Evolutionary conservation across 2,113 vertebrate genomes (phyloP), one percentile per base, ranked within the genome.

Genomic region (Lepisosteus oculatus): DNA sequence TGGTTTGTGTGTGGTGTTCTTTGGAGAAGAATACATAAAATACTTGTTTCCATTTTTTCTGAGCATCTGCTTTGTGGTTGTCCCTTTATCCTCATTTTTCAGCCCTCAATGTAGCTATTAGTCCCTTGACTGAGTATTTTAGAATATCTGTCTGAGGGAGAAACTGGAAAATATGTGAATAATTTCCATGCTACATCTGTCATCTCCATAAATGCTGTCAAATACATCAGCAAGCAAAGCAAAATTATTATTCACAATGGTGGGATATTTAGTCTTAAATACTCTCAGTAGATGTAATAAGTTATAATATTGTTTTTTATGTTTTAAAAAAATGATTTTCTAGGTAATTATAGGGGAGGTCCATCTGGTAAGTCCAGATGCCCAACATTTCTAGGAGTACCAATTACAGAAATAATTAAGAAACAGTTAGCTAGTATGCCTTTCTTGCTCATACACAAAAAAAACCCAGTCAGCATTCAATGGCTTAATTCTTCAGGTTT

Each of bases 291-390:
- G 64, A 47, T 43, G 51, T 51, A 66, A 73, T 67, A 45, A 14
- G 9, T 56, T 62, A 47, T 67, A 41, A 67, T 42, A 55, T 42
- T 43, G 61, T 61, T 72, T 65, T 67, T 59, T 57, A 59, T 29
- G 55, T 57, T 65, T 14, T 13, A 43, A 29, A 59, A 59, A 72
- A 57, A 67, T 59, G 0, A 29, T 47, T n/a, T 65, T 67, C 13
- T 15, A 45, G 17, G 45, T 55, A 66, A 47, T 67, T 72, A 66
- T 15, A 67, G 17, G n/a, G 61, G 47, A 43, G 29, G 29, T 66
- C 63, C 71, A 72, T 72, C 71, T 72, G 71, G 4, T 11, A 13
- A 5, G 63, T 72, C 54, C 71, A 72, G 70, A 41, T 72, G 70
- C 55, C 70, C 70, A 72, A 17, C 47, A 12, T 14, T 13, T 64